Evolutionary conservation across 2,888 invertebrate genomes (phyloP).

Genomic region (Eupithecia inturbata): DNA sequence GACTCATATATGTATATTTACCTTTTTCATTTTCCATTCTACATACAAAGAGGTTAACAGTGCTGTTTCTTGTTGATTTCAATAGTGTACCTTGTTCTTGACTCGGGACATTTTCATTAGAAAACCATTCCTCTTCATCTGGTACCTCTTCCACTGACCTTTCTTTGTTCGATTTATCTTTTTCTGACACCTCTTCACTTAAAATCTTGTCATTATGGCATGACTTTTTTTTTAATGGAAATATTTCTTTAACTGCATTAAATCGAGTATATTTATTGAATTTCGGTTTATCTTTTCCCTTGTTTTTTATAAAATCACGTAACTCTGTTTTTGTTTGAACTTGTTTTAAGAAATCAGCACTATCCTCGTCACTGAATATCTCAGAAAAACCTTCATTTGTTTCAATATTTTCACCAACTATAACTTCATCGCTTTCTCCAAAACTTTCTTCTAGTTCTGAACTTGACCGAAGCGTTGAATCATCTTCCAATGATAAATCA

Average conservation of each 20-base stretch:
- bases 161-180: neutral
- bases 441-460: neutral
- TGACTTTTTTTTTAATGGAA: neutral
- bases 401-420: neutral
- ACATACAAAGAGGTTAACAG: slow-evolving; percentile 1
- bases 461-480: neutral
- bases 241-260: neutral
- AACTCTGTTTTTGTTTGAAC: neutral
- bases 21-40: slow-evolving; percentile 5
- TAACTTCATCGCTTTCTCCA: neutral
- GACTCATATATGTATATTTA: neutral
- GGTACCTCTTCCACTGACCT: neutral
- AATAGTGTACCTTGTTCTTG: neutral
- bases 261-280: neutral
- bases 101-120: neutral
- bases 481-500: neutral
- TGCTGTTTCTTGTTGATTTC: neutral
- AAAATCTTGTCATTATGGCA: neutral
- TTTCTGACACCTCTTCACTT: neutral
- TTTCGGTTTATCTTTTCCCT: neutral
- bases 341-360: neutral
- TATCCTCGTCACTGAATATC: neutral
- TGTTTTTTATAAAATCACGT: neutral
- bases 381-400: neutral
- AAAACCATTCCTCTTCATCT: slow-evolving; percentile 5